A percentile compares a stretch with the other conserved stretches of the same genome.
phyloP scores from a whole-genome alignment of 2,113 vertebrate species.

The Poecilia latipinna region DNA sequence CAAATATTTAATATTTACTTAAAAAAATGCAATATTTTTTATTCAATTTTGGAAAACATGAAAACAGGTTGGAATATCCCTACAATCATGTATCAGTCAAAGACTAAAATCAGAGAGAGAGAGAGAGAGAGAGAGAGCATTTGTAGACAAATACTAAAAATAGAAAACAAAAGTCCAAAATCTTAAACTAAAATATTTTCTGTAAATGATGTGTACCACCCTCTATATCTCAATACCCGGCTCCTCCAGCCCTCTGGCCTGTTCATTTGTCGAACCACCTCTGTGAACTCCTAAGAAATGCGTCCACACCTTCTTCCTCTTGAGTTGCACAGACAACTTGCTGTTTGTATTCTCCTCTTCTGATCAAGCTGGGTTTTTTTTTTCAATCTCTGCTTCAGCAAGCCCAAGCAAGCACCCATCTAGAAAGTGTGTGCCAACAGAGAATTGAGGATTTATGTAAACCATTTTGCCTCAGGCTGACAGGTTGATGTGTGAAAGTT shows the following conservation, averaged over 20 bases:
- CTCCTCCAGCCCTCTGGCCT: not conserved
- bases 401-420: constrained; percentile 45
- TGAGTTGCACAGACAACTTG: not conserved
- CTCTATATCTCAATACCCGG: not conserved
- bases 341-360: not conserved
- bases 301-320: not conserved
- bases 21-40: not conserved
- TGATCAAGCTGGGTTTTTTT: constrained; percentile 40
- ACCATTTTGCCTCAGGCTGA: constrained; percentile 59
- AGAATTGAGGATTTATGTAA: constrained; percentile 53
- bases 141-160: not conserved
- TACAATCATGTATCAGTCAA: no score
- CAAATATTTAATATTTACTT: no score
- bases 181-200: not conserved
- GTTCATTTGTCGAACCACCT: not conserved
- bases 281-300: not conserved
- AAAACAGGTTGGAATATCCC: no score
- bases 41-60: not conserved
- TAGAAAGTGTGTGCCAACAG: constrained; percentile 38
- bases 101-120: no score
- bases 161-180: not conserved
- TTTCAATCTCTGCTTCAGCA: constrained; percentile 42
- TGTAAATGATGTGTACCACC: not conserved
- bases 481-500: constrained; percentile 11
- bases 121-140: not conserved